These are phyloP conservation scores for Hephaestus fuliginosus DNA, from an alignment of 2,797 vertebrate species.

Conservation along the genomic window DNA sequence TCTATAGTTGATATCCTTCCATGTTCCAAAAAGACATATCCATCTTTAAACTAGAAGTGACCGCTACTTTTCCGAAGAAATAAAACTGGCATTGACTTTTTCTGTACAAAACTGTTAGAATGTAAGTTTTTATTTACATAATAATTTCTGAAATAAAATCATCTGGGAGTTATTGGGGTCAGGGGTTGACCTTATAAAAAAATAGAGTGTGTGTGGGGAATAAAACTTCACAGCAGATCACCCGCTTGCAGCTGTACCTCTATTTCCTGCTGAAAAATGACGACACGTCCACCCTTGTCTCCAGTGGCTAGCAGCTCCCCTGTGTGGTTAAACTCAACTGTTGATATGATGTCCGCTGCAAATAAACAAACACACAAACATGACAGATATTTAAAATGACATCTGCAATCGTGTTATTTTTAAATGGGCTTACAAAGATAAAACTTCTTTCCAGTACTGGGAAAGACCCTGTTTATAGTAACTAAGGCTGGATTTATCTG, in stretches of 20 bases:
- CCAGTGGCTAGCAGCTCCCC: constrained; percentile 98
- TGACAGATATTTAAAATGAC: constrained; percentile 10
- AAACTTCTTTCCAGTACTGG: not conserved
- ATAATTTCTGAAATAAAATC: not conserved
- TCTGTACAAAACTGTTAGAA: not conserved
- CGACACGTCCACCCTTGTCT: constrained; percentile 98
- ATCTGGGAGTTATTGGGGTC: not conserved
- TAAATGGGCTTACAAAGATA: not conserved
- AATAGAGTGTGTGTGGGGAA: constrained; percentile 7
- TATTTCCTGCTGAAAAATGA: constrained; percentile 95
- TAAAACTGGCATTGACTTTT: not conserved
- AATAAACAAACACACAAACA: constrained; percentile 20
- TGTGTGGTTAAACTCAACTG: constrained; percentile 99
- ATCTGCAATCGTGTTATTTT: not conserved
- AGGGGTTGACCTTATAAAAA: not conserved
- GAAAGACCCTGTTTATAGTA: constrained; percentile 17
- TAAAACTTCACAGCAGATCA: constrained; percentile 11
- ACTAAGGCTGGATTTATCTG: constrained; percentile 11
- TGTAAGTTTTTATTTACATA: not conserved
- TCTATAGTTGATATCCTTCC: not conserved
- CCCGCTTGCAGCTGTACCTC: constrained; percentile 75
- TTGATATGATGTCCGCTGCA: constrained; percentile 97
- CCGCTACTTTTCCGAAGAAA: not conserved
- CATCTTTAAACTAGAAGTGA: not conserved
- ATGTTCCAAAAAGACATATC: not conserved